Evolutionary conservation across 1,140 invertebrate genomes (phyloP).

Genomic region (Brachionus asplanchnoidis): DNA sequence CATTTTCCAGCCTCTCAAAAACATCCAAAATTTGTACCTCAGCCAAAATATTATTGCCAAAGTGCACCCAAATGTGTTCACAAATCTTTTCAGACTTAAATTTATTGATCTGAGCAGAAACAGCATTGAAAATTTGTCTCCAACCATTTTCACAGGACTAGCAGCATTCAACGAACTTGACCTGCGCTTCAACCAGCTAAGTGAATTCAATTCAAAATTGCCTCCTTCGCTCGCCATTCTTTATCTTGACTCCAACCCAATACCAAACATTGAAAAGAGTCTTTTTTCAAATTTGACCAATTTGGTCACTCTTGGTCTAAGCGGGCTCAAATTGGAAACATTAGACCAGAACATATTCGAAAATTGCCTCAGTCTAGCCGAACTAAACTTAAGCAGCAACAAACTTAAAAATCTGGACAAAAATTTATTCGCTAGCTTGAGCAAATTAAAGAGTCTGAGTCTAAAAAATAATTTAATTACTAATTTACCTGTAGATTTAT

Average conservation of each 20-base stretch:
- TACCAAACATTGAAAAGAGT: not conserved
- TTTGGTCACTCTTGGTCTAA: not conserved
- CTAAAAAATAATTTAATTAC: not conserved
- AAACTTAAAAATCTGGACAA: not conserved
- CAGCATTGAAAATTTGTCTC: not conserved
- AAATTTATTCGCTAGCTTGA: not conserved
- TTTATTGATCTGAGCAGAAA: not conserved
- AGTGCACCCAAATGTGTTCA: not conserved
- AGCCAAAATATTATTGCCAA: not conserved
- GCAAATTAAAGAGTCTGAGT: not conserved
- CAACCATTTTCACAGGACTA: not conserved
- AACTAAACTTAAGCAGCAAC: not conserved
- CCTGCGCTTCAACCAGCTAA: not conserved
- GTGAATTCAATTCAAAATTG: not conserved
- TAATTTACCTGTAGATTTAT: not conserved
- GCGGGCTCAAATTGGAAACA: not conserved
- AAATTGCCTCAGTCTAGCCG: not conserved
- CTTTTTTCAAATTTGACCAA: not conserved
- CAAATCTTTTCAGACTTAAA: not conserved
- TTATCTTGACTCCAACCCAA: not conserved
- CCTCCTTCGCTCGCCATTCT: not conserved
- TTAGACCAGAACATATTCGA: not conserved
- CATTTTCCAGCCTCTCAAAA: not conserved
- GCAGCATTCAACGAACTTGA: not conserved
- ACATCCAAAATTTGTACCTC: not conserved